Evolutionary conservation across 2,113 vertebrate genomes (phyloP), one percentile per base, ranked within the genome.

Genomic region (Camarhynchus parvulus): DNA sequence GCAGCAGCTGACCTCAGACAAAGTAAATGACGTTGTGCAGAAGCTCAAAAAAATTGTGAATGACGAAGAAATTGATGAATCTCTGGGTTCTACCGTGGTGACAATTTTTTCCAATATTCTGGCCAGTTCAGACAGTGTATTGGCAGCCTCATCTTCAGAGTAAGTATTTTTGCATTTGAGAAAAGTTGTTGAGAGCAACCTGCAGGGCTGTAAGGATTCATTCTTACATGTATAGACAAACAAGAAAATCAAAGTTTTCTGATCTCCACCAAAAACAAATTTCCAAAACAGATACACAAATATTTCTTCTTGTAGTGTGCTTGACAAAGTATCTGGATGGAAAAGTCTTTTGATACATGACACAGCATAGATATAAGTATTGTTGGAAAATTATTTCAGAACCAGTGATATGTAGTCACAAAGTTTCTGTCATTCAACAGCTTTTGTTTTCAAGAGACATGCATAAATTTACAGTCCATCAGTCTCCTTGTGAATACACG

Each of bases 81-180:
- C 97, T 7, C 92, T 99, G 58, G 99, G 99, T 39, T 98, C 97
- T 78, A 98, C 98, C 0, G 98, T 99, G 35, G 98, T 99, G 95
- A 98, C 97, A 72, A 99, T 99, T 96, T 99, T 99, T 98, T 99
- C 99, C 90, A 99, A 99, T 87, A 99, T 99, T 87, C 98, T 99
- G 94, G 98, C 91, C 61, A 99, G 98, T 98, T 98, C 99, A 7
- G 98, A 98, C 66, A 97, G 94, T 21, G 97, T 97, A 16, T 96
- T 98, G 89, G 97, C 98, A 35, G 96, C 97, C 20, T 98, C 98
- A 30, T 99, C 99, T 33, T 98, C 98, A 85, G 98, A 97, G 99
- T 99, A 98, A 98, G 98, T 98, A 83, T 61, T 93, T 85, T 56
- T 73, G n/a, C 47, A 33, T 91, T 87, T 85, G n/a, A 79, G 47